phyloP scores from a whole-genome alignment of 1,140 invertebrate genomes.

The Drosophila eugracilis region DNA sequence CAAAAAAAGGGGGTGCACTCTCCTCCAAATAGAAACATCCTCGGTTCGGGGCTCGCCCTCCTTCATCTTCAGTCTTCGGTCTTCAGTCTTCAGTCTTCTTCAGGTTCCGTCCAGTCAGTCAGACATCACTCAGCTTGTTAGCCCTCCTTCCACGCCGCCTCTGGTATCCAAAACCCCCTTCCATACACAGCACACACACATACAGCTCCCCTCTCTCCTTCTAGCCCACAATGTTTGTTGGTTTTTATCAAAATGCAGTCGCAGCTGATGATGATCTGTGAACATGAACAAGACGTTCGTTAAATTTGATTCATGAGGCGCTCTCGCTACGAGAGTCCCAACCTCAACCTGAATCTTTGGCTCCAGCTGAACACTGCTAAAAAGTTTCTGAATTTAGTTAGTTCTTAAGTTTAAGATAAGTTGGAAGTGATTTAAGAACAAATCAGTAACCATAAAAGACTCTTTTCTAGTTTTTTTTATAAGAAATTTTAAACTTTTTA shows the following conservation, averaged over 20 bases:
- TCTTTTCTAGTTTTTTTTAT: too few species aligned
- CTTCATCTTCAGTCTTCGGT: conserved; percentile 9
- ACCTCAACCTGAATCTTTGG: conserved; percentile 13
- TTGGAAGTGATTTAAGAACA: too few species aligned
- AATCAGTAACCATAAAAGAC: too few species aligned
- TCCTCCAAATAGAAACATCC: conserved; percentile 80
- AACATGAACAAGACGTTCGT: conserved; percentile 84
- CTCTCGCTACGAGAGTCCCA: conserved; percentile 32
- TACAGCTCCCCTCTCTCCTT: neutral
- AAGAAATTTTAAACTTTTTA: too few species aligned
- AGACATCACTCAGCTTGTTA: conserved; percentile 80
- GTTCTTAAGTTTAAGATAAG: too few species aligned
- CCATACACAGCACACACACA: too few species aligned
- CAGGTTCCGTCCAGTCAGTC: conserved; percentile 41
- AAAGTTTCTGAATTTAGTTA: too few species aligned
- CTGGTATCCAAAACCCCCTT: neutral
- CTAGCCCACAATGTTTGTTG: conserved; percentile 46
- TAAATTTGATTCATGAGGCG: conserved; percentile 84
- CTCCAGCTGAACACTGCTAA: too few species aligned
- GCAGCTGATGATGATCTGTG: conserved; percentile 83
- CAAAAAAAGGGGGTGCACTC: conserved; percentile 18
- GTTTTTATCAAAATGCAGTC: conserved; percentile 82
- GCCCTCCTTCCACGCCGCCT: conserved; percentile 41
- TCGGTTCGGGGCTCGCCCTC: conserved; percentile 31
- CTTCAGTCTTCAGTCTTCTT: neutral